phyloP scores from a whole-genome alignment of 1,140 invertebrate genomes.

The Coelopa frigida region DNA sequence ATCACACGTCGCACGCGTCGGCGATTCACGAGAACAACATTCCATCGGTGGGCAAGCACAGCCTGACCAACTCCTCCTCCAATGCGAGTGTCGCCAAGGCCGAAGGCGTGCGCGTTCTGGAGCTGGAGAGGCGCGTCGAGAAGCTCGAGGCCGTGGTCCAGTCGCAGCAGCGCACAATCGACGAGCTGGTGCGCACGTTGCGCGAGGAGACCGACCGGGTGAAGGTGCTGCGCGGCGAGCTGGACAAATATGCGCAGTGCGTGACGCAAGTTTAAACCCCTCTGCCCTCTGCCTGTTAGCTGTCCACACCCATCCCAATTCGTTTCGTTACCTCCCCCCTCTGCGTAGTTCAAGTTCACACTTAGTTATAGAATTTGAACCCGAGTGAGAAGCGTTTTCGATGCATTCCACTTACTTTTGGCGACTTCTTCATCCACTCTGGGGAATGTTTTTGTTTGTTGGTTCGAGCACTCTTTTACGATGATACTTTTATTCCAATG shows the following conservation, averaged over 20 bases:
- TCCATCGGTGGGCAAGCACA: no score
- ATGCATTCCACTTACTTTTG: background rate
- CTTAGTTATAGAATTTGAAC: background rate
- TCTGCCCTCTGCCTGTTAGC: background rate
- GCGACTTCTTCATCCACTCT: background rate
- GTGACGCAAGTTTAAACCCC: constrained; percentile 53
- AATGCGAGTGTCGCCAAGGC: no score
- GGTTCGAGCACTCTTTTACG: constrained; percentile 5
- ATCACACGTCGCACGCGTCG: no score
- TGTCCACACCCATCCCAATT: background rate
- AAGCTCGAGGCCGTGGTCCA: constrained; percentile 54
- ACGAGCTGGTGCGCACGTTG: constrained; percentile 50
- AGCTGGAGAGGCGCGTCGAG: constrained; percentile 47
- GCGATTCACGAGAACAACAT: no score
- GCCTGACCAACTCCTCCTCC: constrained; percentile 17
- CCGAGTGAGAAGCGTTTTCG: background rate
- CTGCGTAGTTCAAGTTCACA: background rate
- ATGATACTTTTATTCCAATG: constrained; percentile 2
- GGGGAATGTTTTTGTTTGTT: background rate
- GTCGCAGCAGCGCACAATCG: constrained; percentile 53
- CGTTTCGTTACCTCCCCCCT: background rate
- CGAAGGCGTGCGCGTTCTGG: constrained; percentile 32
- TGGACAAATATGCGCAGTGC: constrained; percentile 55
- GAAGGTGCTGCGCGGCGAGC: constrained; percentile 50
- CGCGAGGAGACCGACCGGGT: constrained; percentile 53